A percentile compares a stretch with the other conserved stretches of the same genome.
These are phyloP conservation scores for Falco concolor DNA, from an alignment of 2,797 vertebrate genomes.

Conservation along the genomic window DNA sequence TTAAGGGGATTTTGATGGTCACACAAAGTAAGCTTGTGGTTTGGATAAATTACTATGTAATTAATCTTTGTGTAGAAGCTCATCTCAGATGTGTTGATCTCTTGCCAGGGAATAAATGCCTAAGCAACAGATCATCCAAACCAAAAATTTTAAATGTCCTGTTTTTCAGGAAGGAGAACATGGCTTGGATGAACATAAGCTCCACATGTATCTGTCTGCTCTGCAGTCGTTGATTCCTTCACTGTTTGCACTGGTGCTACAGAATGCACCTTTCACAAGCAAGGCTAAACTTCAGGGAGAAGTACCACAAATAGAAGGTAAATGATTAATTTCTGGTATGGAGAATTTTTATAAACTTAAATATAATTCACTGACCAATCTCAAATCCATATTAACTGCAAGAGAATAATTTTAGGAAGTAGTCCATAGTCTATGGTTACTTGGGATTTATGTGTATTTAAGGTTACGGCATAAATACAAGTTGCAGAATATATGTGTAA, in stretches of 20 bases:
- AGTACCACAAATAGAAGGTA: slow-evolving; percentile 91
- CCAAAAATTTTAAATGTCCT: not conserved
- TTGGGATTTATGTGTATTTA: not conserved
- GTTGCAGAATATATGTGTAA: not conserved
- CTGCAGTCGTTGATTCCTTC: slow-evolving; percentile 95
- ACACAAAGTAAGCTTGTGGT: not conserved
- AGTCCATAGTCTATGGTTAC: not conserved
- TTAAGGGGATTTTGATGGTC: not conserved
- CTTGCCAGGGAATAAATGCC: not conserved
- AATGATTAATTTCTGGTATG: not conserved
- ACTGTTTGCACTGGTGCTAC: slow-evolving; percentile 90
- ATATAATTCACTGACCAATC: not conserved
- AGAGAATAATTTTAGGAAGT: not conserved
- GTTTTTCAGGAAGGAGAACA: slow-evolving; percentile 89
- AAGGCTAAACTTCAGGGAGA: slow-evolving; percentile 88
- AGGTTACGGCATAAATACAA: not conserved
- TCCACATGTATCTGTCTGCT: slow-evolving; percentile 92
- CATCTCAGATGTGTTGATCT: not conserved
- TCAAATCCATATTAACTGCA: not conserved
- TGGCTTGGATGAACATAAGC: slow-evolving; percentile 92
- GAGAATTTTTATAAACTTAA: not conserved
- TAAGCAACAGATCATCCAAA: not conserved
- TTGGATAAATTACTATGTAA: not conserved
- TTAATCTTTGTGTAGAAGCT: not conserved
- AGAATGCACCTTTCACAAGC: slow-evolving; percentile 92